phyloP scores from a whole-genome alignment of 2,888 invertebrate genomes.

The Hesperia comma region DNA sequence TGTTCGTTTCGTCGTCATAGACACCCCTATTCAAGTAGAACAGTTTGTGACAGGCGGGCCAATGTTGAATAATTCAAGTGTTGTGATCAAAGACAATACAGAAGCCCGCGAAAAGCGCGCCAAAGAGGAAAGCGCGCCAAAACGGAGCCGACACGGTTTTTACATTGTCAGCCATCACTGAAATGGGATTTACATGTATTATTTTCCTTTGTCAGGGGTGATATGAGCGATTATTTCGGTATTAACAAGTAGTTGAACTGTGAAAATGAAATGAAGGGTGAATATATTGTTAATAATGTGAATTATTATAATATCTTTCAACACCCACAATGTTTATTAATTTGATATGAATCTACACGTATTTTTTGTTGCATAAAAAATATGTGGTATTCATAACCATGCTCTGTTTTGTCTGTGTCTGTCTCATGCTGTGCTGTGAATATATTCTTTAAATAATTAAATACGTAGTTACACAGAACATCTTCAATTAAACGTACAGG shows the following conservation, averaged over 20 bases:
- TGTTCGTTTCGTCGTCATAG: slow-evolving; percentile 1
- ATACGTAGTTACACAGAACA: no score
- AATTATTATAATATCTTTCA: neutral
- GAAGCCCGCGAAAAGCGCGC: slow-evolving; percentile 12
- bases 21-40: slow-evolving; percentile 29
- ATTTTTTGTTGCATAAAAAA: no score
- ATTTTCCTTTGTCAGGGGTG: slow-evolving; percentile 30
- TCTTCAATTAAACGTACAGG: no score
- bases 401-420: no score
- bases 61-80: slow-evolving; percentile 69
- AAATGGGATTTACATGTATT: slow-evolving; percentile 34
- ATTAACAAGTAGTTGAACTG: slow-evolving; percentile 25
- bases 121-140: slow-evolving; percentile 22
- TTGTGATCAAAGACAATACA: slow-evolving; percentile 75
- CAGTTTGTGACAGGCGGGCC: slow-evolving; percentile 41
- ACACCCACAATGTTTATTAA: no score
- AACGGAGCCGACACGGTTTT: slow-evolving; percentile 30
- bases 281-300: neutral
- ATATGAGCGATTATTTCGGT: slow-evolving; percentile 26
- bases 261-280: slow-evolving; percentile 4
- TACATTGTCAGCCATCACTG: slow-evolving; percentile 35
- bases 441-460: no score
- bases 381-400: no score
- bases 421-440: no score
- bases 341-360: no score